Base-by-base conservation (phyloP, 1,140 invertebrate species). In the Bombus balteatus region DNA sequence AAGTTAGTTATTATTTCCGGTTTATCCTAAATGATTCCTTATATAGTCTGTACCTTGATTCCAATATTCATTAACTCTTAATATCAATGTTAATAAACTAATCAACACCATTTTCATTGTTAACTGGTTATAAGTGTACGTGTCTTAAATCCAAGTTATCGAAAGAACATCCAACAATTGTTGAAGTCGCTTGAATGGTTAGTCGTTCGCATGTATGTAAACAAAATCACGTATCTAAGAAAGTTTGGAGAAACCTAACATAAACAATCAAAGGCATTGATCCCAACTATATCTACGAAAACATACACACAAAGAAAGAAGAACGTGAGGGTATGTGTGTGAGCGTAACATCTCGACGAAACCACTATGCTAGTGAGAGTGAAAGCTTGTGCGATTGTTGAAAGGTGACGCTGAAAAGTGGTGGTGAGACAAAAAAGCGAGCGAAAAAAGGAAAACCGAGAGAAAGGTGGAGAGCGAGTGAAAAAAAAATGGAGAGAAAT, bases 381-480 rank as follows among this genome's bases (percentile, higher is more conserved):
- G 37, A 41, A 41, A 41, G 37, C 25, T 22, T n/a, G 71, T 18
- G 71, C n/a, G 71, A 28, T 13, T n/a, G 41, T 39, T 70, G 68
- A 68, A n/a, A 73, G 28, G 37, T 25, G 15, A 18, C 18, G 39
- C 22, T 43, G n/a, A 65, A 43, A 53, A 43, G n/a, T 34, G 32
- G 8, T 4, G 15, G 15, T n/a, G 37, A 65, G 18, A 34, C 8
- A 12, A 15, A 75, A 32, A 47, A 22, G 18, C 25, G 22, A 34
- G 34, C 6, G 79, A 87, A 85, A 12, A 3, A 79, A 88, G 86
- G 88, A 41, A 86, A 83, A 12, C 3, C 25, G 34, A 37, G 34
- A 70, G 18, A 70, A 43, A 72, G 37, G 57, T 25, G 25, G 57
- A 12, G 22, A 59, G 28, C 9, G 9, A 28, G 25, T 59, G 57